These are phyloP conservation scores for Propithecus deckenii DNA, from an alignment of 2,797 vertebrate genomes.

Conservation along the genomic window DNA sequence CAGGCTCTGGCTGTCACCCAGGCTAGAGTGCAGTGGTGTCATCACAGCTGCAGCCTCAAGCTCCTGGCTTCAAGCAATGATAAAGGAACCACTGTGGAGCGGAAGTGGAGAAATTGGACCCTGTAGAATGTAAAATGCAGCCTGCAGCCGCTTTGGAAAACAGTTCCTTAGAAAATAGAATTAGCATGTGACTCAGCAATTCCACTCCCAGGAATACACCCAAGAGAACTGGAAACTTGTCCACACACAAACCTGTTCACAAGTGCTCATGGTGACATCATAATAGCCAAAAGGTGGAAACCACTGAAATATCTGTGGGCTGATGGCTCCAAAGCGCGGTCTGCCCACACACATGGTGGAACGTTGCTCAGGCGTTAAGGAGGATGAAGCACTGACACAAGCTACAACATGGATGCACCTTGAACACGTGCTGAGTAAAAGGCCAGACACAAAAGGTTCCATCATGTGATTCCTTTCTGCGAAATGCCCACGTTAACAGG, in stretches of 20 bases:
- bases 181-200: background rate
- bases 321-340: background rate
- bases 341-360: fast-evolving
- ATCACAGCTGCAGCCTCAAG: background rate
- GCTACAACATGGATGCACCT: fast-evolving
- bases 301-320: background rate
- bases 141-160: background rate
- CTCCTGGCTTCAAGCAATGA: background rate
- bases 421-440: background rate
- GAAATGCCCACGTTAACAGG: background rate
- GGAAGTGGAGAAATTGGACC: background rate
- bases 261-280: background rate
- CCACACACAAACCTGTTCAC: background rate
- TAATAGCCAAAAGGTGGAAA: background rate
- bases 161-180: background rate
- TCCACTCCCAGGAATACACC: background rate
- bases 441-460: background rate
- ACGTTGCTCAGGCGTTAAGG: background rate
- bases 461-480: fast-evolving
- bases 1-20: background rate
- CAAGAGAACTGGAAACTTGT: background rate
- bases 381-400: background rate
- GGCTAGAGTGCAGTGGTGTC: background rate
- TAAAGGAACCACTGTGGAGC: background rate
- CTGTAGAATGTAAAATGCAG: background rate